Conservation (phyloP, 2,888 invertebrate genomes). For the Coenonympha glycerion region DNA sequence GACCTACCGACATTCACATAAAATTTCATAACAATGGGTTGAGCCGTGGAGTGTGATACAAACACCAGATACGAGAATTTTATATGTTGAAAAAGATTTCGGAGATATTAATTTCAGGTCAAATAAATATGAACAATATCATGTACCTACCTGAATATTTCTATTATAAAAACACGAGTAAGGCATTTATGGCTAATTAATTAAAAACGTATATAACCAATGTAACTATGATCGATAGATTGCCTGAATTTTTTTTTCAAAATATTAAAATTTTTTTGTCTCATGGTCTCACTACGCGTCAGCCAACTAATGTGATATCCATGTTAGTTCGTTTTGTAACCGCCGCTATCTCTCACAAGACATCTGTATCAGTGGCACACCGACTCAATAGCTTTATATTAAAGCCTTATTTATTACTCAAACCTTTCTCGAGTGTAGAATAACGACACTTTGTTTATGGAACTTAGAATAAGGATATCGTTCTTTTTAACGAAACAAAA, state of each 20-base stretch:
- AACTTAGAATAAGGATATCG: conserved; percentile 33
- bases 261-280: conserved; percentile 28
- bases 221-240: conserved; percentile 17
- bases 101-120: too few relatives aligned
- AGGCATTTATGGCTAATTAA: not conserved
- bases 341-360: conserved; percentile 64
- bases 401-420: conserved; percentile 64
- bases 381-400: conserved; percentile 65
- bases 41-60: too few relatives aligned
- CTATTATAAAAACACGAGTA: not conserved
- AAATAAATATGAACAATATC: too few relatives aligned
- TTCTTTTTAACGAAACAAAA: conserved; percentile 26
- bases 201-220: not conserved
- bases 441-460: conserved; percentile 42
- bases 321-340: conserved; percentile 62
- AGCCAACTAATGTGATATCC: conserved; percentile 69
- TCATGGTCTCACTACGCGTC: conserved; percentile 43
- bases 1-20: too few relatives aligned
- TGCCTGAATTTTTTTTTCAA: conserved; percentile 3
- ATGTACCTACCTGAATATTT: not conserved
- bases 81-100: too few relatives aligned
- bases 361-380: conserved; percentile 72
- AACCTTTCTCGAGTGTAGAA: conserved; percentile 54
- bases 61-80: too few relatives aligned
- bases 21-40: too few relatives aligned